phyloP scores from a whole-genome alignment of 2,113 vertebrate genomes.

The Prionailurus viverrinus region DNA sequence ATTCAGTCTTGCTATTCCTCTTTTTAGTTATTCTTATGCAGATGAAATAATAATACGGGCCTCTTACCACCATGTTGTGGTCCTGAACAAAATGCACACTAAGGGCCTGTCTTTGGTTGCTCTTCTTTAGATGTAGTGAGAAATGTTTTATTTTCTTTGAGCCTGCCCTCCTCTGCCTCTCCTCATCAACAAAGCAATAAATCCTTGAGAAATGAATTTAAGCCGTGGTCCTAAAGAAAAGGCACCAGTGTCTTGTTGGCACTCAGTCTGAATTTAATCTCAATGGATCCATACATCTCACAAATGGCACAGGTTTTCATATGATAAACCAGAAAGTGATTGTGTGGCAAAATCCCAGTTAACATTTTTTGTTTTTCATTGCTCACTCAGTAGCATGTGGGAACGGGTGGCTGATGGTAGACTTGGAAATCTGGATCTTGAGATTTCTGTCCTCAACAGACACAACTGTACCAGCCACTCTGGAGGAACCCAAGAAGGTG shows the following conservation, averaged over 20 bases:
- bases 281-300: background rate
- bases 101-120: background rate
- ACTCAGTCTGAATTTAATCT: background rate
- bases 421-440: background rate
- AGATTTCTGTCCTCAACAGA: background rate
- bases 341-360: background rate
- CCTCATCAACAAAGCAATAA: background rate
- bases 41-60: background rate
- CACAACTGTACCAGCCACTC: background rate
- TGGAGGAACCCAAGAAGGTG: background rate
- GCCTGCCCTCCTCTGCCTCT: background rate
- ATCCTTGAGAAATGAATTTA: background rate
- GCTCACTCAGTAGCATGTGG: background rate
- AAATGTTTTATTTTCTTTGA: background rate
- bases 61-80: background rate
- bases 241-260: background rate
- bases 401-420: background rate
- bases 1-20: background rate
- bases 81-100: background rate
- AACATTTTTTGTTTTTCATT: background rate
- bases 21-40: background rate
- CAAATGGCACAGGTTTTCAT: background rate
- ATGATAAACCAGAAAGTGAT: background rate
- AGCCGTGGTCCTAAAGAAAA: background rate
- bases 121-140: background rate